phyloP scores from a whole-genome alignment of 2,797 vertebrate species.

The Falco berigora region DNA sequence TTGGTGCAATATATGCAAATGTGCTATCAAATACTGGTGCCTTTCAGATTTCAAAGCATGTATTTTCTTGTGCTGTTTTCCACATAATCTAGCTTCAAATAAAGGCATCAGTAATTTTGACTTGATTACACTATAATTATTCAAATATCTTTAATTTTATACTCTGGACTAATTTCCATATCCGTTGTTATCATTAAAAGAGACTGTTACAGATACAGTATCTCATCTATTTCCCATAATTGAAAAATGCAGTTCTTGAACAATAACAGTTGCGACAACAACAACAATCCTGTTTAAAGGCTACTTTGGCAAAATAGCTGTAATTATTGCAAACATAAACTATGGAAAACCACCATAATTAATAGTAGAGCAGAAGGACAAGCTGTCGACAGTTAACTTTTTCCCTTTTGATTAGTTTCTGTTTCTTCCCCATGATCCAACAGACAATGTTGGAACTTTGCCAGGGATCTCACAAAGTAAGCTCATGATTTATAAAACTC shows the following conservation, averaged over 20 bases:
- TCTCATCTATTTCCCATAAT: slow-evolving; percentile 62
- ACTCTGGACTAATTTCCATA: slow-evolving; percentile 69
- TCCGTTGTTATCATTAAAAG: slow-evolving; percentile 64
- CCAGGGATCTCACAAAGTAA: background rate
- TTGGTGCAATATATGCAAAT: slow-evolving; percentile 17
- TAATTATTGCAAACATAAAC: slow-evolving; percentile 31
- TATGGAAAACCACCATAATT: background rate
- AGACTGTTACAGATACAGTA: slow-evolving; percentile 66
- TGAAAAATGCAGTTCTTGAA: slow-evolving; percentile 66
- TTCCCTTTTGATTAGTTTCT: background rate
- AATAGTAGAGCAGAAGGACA: background rate
- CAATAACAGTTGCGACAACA: slow-evolving; percentile 51
- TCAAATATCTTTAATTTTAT: slow-evolving; percentile 75
- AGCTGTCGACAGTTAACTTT: background rate
- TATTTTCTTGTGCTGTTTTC: slow-evolving; percentile 63
- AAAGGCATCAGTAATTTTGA: slow-evolving; percentile 73
- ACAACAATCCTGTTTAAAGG: slow-evolving; percentile 44
- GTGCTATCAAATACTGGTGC: slow-evolving; percentile 35
- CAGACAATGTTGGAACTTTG: background rate
- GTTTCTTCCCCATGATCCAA: background rate
- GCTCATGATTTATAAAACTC: background rate
- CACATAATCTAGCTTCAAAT: slow-evolving; percentile 65
- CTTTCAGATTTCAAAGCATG: slow-evolving; percentile 66
- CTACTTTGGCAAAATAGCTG: background rate
- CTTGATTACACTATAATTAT: slow-evolving; percentile 78